Base-by-base conservation (phyloP, 2,797 vertebrate genomes). In the Lophius americanus region DNA sequence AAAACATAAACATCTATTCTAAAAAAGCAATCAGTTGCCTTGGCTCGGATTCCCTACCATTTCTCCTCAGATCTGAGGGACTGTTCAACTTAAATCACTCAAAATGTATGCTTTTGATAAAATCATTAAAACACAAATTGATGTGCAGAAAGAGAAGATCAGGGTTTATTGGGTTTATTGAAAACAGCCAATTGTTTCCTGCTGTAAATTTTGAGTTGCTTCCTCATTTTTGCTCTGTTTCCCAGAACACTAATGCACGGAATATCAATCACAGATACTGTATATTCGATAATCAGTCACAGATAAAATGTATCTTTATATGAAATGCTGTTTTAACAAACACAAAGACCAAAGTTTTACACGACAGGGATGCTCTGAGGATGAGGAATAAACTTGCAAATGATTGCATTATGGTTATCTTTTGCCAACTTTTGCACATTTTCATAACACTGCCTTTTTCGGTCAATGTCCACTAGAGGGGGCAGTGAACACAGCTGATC, bases 401-500 rank as follows among this genome's bases (percentile, higher is more conserved):
- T 46, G 41, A 9, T 44, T 39, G 12, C 4, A 3, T 60, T 44
- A 4, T 71, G n/a, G 32, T 60, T n/a, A 56, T 10, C 12, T 33
- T 54, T 37, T 49, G 36, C 46, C 13, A 54, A 10, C 33, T 13
- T 64, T 41, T 64, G 12, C 23, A 9, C 9, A 1, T 56, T 49
- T 51, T 58, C 2, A 23, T 23, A 23, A 0, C 11, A 35, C 44
- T 32, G 9, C 10, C 10, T 61, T 5, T 54, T 2, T 67, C 23
- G 57, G 6, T 49, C 35, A 37, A 42, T 50, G 37, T 69, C 89
- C 90, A 85, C 86, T 70, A 86, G 88, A 90, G 83, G 84, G 86
- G 13, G 75, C 65, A 79, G 57, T 75, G 50, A 49, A 59, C 56
- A 68, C 48, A 59, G 51, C 61, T 81, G 83, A 69, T 76, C 78